phyloP scores from a whole-genome alignment of 2,888 invertebrate species.

The Erebia palarica region DNA sequence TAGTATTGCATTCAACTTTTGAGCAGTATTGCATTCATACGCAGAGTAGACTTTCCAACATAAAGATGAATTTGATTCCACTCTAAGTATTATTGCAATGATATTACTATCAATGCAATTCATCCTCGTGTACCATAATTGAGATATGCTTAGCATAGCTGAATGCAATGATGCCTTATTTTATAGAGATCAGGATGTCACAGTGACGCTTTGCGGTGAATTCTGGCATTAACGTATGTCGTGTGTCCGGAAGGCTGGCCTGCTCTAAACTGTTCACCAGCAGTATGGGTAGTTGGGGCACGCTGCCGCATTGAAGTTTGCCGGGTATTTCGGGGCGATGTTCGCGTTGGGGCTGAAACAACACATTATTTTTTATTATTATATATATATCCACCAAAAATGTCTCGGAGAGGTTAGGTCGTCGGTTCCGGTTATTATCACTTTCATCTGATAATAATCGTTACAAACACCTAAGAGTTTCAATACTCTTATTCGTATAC shows the following conservation, averaged over 20 bases:
- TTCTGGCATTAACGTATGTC: conserved; percentile 42
- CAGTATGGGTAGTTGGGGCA: conserved; percentile 85
- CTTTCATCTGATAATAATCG: no score
- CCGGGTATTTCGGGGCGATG: conserved; percentile 74
- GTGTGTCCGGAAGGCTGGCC: conserved; percentile 34
- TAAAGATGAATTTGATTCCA: neutral
- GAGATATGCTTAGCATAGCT: neutral
- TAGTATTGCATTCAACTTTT: conserved; percentile 6
- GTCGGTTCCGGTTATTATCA: no score
- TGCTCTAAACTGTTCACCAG: conserved; percentile 49
- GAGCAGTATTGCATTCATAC: neutral
- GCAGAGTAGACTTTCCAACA: neutral
- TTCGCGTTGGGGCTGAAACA: conserved; percentile 57
- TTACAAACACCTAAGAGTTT: no score
- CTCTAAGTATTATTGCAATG: no score
- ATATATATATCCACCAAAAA: neutral
- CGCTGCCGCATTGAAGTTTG: conserved; percentile 75
- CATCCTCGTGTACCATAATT: no score
- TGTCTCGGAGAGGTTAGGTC: no score
- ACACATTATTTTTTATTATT: conserved; percentile 22
- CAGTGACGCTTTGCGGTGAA: conserved; percentile 39
- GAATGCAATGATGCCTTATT: neutral
- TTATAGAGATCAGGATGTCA: conserved; percentile 33
- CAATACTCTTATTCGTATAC: no score
- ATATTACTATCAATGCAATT: no score